Evolutionary conservation across 1,140 invertebrate species (phyloP), one percentile per base, ranked within the genome.

Genomic region (Brachionus koreanus): DNA sequence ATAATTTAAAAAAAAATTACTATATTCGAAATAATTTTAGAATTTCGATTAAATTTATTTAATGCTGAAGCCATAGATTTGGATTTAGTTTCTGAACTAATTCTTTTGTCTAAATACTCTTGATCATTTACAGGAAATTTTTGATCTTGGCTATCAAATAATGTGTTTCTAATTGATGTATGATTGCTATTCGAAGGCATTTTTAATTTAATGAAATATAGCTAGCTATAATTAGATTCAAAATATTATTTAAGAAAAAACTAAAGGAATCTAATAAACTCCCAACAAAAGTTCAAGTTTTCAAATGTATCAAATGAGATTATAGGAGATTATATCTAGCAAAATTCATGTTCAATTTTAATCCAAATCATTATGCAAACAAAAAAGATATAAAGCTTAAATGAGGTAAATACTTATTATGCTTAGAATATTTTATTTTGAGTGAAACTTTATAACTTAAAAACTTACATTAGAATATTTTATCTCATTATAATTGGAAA

Each of bases 21-120:
- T 13, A 65, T 65, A n/a, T 65, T 65, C 13, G n/a, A 13, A 12
- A n/a, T 5, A 13, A 16, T 5, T 33, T 4, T 42, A 16, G 65
- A 69, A 69, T 39, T 69, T 69, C n/a, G 33, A 39, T 5, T 69
- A 37, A 69, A 39, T 16, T 39, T 69, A 69, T 69, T 69, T 19
- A 69, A 39, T 19, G 65, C n/a, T 6, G 65, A 69, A 1, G 65
- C 65, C 65, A 69, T 69, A 6, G 33, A 19, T 69, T 69, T 37
- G 2, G 33, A 19, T 69, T 37, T 37, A 19, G 10, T 10, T 25
- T 74, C 39, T 74, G 9, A 39, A 25, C 9, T 33, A 23, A 46
- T 7, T n/a, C 16, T 43, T 74, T 69, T 37, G 5, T 33, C 63
- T 37, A 33, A 16, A 43, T 69, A 19, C 42, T 39, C 37, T 69